These are phyloP conservation scores for Sisyra nigra DNA, from an alignment of 2,888 invertebrate genomes.

Conservation along the genomic window DNA sequence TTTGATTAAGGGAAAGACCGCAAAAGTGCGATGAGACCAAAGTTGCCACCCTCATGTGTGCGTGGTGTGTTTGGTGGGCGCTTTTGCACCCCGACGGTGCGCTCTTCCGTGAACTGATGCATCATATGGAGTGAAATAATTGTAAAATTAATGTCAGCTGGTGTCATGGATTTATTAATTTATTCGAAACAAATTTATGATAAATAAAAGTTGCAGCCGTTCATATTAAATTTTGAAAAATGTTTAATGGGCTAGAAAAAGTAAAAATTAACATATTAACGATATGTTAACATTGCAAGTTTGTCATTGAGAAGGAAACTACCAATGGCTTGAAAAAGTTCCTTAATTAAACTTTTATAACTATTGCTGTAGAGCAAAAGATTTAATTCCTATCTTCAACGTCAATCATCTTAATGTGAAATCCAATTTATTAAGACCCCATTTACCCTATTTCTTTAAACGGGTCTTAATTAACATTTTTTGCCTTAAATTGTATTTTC, in stretches of 20 bases:
- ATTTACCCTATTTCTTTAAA: too few relatives aligned
- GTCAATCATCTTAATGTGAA: too few relatives aligned
- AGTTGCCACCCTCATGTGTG: neutral
- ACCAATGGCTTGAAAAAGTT: neutral
- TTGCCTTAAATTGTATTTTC: too few relatives aligned
- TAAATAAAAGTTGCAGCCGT: neutral
- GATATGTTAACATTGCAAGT: neutral
- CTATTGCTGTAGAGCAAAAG: neutral
- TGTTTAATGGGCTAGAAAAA: neutral
- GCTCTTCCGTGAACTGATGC: slow-evolving; percentile 2
- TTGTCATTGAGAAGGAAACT: neutral
- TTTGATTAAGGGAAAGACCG: too few relatives aligned
- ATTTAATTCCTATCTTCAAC: too few relatives aligned
- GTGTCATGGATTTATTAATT: slow-evolving; percentile 6
- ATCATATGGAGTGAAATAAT: slow-evolving; percentile 9
- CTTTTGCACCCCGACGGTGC: neutral
- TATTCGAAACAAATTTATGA: neutral
- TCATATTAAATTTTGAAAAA: neutral
- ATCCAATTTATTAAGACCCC: too few relatives aligned
- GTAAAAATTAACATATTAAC: neutral
- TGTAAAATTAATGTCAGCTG: slow-evolving; percentile 9
- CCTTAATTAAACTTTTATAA: neutral
- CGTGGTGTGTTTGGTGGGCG: neutral
- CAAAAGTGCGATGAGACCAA: neutral
- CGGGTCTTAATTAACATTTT: too few relatives aligned